Percentiles rank a stretch among this genome's conserved stretches.
These are phyloP conservation scores for Tylochromis polylepis DNA, from an alignment of 2,113 vertebrate genomes.

Conservation along the genomic window DNA sequence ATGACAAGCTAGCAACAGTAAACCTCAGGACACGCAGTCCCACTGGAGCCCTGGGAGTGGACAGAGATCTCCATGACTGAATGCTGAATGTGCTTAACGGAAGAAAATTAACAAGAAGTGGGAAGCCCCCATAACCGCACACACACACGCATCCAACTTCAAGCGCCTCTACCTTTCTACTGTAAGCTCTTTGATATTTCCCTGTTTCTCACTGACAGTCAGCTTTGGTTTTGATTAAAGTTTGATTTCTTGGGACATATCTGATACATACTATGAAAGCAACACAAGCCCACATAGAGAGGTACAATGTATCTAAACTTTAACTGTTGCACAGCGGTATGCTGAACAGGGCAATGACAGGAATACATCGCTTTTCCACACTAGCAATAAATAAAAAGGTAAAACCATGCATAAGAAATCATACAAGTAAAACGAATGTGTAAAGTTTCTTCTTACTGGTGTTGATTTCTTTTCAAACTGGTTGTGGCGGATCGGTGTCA, in stretches of 20 bases:
- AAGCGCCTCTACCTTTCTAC: conserved; percentile 39
- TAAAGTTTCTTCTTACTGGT: conserved; percentile 55
- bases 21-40: conserved; percentile 73
- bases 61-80: conserved; percentile 53
- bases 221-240: conserved; percentile 70
- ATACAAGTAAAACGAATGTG: conserved; percentile 44
- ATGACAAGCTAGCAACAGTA: conserved; percentile 75
- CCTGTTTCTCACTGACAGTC: conserved; percentile 62
- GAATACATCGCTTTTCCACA: conserved; percentile 15
- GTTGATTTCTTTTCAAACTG: conserved; percentile 61
- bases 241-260: conserved; percentile 69
- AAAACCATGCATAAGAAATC: conserved; percentile 35
- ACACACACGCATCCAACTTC: conserved; percentile 2
- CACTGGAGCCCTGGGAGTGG: conserved; percentile 64
- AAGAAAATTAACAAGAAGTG: conserved; percentile 57
- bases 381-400: neutral
- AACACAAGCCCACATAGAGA: conserved; percentile 58
- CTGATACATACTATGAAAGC: conserved; percentile 68
- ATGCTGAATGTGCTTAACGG: conserved; percentile 56
- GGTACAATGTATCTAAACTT: conserved; percentile 45
- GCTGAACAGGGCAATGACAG: conserved; percentile 33
- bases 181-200: conserved; percentile 69
- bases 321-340: conserved; percentile 12
- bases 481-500: conserved; percentile 37
- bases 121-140: neutral